Evolutionary conservation across 2,797 vertebrate species (phyloP), one percentile per base, ranked within the genome.

Genomic region (Strix occidentalis): DNA sequence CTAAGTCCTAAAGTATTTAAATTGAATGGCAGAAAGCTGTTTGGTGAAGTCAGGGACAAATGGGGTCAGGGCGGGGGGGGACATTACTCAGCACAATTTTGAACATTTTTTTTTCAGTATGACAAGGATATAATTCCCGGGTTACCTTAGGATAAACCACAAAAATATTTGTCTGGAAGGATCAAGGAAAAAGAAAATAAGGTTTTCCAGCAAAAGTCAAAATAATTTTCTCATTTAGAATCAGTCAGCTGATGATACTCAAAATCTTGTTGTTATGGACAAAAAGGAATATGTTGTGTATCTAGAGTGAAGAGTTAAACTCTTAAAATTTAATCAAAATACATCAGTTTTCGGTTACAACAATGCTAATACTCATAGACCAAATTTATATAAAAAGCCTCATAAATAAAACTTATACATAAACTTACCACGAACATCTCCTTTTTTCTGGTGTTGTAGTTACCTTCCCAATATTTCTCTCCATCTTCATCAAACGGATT

Each of bases 181-280:
- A 35, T 39, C 18, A 70, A 13, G 5, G 24, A 51, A 88, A 82
- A 9, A 69, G 10, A 57, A 75, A 84, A 81, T 43, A 39, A 70
- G 11, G 25, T 9, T 15, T 90, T 91, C 48, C 70, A 45, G 41
- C 63, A 8, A 80, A 95, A 88, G 45, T 26, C 1, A 84, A 75
- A 54, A 74, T 53, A 83, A 60, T 87, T 91, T 94, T 66, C 71
- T 48, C 10, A 43, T 83, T 85, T 70, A 76, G n/a, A 92, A 93
- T 83, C 75, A 48, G 45, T 54, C 64, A 92, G 18, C 21, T 94
- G 28, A 85, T 41, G 20, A 45, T 15, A 58, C 41, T 77, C 29
- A 79, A 72, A 85, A 56, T 35, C 26, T 26, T 76, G 14, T 26
- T 76, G 14, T 57, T 66, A 51, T 4, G 13, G n/a, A 13, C 6